Base-by-base conservation (phyloP, 2,113 vertebrate species). In the Mugil cephalus region DNA sequence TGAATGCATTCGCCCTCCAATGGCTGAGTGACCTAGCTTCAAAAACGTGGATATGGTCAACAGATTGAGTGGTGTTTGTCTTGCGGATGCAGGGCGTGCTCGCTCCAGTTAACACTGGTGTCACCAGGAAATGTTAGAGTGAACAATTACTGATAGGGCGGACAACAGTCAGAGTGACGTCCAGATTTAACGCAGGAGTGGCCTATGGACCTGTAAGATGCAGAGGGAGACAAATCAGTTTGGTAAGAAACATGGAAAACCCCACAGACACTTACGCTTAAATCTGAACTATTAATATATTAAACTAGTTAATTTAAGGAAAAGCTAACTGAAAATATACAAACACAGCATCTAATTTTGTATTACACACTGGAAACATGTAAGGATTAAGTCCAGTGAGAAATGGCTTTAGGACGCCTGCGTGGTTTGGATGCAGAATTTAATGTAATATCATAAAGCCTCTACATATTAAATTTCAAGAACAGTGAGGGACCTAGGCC, bases 91-190 rank as follows among this genome's bases (percentile, higher is more conserved):
- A 34, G 69, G 69, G 71, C 47, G 72, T 67, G 66, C 71, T 82
- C 75, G 84, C 87, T 92, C 89, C 89, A 92, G 83, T 92, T 89
- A 87, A 84, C 87, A 64, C 51, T 72, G 56, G 68, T 80, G 88
- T 92, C 88, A 88, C 88, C 86, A 84, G 85, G 88, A 93, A 94
- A 93, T 89, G 89, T 89, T 83, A 52, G 73, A 90, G 90, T 88
- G 90, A 91, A 90, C 87, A 86, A 91, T 92, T 84, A 90, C 77
- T 78, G 79, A 88, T 86, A 87, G 86, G 61, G 59, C 61, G 58
- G 58, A 82, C 70, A 78, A 79, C 72, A 66, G 59, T 8, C n/a
- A 72, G 42, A 75, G 52, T 50, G 61, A 58, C 8, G 24, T 45
- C 36, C 10, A 62, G 38, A 30, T 61, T 34, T 65, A 72, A 43